Evolutionary conservation across 2,888 invertebrate genomes (phyloP).

Genomic region (Matsumyia berberina): DNA sequence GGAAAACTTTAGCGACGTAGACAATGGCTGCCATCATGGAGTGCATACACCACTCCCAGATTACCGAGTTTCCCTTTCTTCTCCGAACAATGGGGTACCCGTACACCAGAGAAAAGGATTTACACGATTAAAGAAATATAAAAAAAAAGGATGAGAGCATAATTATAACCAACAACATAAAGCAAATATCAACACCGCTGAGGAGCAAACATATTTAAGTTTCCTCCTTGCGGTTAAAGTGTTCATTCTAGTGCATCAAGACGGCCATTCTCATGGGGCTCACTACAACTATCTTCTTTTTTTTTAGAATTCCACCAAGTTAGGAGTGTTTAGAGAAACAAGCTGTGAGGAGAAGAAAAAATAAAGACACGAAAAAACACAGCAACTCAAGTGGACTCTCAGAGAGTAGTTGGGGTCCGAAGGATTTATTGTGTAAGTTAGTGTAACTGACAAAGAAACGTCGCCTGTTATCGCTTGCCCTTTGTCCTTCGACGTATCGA

Average conservation of each 20-base stretch:
- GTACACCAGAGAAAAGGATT: neutral
- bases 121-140: neutral
- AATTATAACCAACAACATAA: conserved; percentile 18
- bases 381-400: conserved; percentile 15
- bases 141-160: neutral
- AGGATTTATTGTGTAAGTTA: conserved; percentile 48
- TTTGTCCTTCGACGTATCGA: conserved; percentile 20
- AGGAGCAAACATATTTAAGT: neutral
- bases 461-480: conserved; percentile 20
- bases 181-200: conserved; percentile 1
- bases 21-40: neutral
- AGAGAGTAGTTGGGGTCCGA: conserved; percentile 9
- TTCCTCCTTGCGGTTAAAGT: neutral
- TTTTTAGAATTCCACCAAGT: neutral
- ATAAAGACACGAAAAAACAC: conserved; percentile 1
- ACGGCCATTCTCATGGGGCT: neutral
- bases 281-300: conserved; percentile 3
- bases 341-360: neutral
- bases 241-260: conserved; percentile 6
- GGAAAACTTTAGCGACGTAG: neutral
- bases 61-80: conserved; percentile 1
- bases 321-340: conserved; percentile 2
- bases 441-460: conserved; percentile 46
- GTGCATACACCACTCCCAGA: neutral
- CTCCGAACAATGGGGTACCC: conserved; percentile 1